phyloP scores from a whole-genome alignment of 2,113 vertebrate species.

The Proteles cristata region DNA sequence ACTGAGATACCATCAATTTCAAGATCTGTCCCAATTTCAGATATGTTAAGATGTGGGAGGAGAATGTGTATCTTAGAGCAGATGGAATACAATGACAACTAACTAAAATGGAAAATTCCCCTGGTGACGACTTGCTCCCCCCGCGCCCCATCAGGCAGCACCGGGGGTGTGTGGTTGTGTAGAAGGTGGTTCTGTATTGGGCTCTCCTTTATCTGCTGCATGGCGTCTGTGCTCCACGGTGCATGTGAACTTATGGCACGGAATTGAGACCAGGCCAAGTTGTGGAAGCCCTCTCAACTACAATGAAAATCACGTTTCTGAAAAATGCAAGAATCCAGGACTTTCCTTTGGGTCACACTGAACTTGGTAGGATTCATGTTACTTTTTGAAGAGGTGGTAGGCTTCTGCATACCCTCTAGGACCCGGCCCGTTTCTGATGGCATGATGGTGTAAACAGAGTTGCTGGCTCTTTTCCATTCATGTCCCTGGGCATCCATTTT shows the following conservation, averaged over 20 bases:
- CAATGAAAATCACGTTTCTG: neutral
- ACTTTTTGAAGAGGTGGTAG: neutral
- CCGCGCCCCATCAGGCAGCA: rapidly evolving
- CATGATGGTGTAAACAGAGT: neutral
- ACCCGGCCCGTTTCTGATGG: no score
- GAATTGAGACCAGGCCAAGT: neutral
- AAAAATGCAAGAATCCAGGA: neutral
- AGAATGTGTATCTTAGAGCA: neutral
- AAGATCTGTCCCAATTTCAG: constrained; percentile 21
- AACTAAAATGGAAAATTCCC: neutral
- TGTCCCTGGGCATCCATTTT: neutral
- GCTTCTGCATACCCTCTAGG: neutral
- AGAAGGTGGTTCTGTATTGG: no score
- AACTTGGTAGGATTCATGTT: neutral
- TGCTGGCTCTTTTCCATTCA: no score
- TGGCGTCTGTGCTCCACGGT: neutral
- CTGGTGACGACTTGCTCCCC: rapidly evolving
- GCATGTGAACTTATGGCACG: neutral
- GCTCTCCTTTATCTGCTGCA: neutral
- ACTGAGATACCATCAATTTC: neutral
- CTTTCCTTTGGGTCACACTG: neutral
- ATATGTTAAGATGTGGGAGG: neutral
- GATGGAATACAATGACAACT: neutral
- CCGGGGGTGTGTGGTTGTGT: rapidly evolving
- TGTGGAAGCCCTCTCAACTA: neutral